These are phyloP conservation scores for Mechanitis mazaeus DNA, from an alignment of 2,888 invertebrate species.

Conservation along the genomic window DNA sequence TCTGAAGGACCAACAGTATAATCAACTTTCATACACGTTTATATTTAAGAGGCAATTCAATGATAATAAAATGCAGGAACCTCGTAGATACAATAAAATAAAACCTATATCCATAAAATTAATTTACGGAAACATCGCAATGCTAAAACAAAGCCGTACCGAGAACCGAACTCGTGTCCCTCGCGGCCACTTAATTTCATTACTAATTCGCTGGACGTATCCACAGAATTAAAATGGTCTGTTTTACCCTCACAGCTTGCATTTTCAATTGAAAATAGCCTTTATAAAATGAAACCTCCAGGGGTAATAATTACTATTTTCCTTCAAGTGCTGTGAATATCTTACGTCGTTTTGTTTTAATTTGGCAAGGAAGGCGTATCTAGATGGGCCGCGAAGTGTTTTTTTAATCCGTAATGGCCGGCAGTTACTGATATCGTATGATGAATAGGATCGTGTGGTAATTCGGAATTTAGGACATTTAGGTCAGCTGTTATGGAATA, in stretches of 20 bases:
- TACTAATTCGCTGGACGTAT: constrained; percentile 62
- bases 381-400: constrained; percentile 60
- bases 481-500: constrained; percentile 31
- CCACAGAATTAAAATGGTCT: constrained; percentile 55
- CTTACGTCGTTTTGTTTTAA: constrained; percentile 22
- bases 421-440: constrained; percentile 60
- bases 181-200: constrained; percentile 60
- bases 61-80: constrained; percentile 7
- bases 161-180: constrained; percentile 49
- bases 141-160: constrained; percentile 37
- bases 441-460: constrained; percentile 46
- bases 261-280: constrained; percentile 22
- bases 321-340: constrained; percentile 22
- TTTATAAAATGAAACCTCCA: constrained; percentile 24
- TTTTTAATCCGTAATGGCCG: constrained; percentile 69
- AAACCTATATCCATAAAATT: constrained; percentile 34
- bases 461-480: constrained; percentile 43
- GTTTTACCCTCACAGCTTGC: constrained; percentile 17
- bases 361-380: constrained; percentile 39
- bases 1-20: not conserved
- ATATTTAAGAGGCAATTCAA: constrained; percentile 1
- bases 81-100: constrained; percentile 23
- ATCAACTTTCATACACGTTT: too few relatives aligned
- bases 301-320: constrained; percentile 24
- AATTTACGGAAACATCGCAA: constrained; percentile 35